Evolutionary conservation across 2,888 invertebrate genomes (phyloP), one percentile per base, ranked within the genome.

Genomic region (Cheilosia vulpina): DNA sequence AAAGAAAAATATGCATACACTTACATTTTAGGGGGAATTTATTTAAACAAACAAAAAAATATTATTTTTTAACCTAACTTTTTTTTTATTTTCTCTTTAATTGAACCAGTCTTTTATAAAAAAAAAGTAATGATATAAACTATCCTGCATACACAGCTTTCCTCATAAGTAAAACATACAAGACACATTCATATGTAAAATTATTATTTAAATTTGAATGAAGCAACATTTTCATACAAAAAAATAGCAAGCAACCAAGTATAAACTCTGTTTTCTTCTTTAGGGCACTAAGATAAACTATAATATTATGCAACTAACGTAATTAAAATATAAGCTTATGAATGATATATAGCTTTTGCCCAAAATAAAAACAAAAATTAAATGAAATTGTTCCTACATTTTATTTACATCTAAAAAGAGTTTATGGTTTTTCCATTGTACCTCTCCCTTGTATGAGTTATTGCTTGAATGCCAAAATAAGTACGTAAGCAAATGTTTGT

Each of bases 91-190:
- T 31, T 7, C 31, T 31, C 31, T 31, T 31, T 38, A 50, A 50
- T 21, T 47, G 11, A 47, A 57, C 38, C 4, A 21, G 43, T 72
- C 15, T 31, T 9, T 21, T 69, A 60, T 55, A 21, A 45, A 71
- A n/a, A 43, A 27, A 63, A 53, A 47, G 7, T 27, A 43, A 55
- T 71, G 34, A 58, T 63, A 52, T 60, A 9, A 47, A 76, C 53
- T 66, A 71, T 65, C 57, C 71, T 65, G 76, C 85, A 85, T 81
- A 76, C 81, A 81, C 81, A 81, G 76, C 76, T 81, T 58, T 77
- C 43, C 52, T 75, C 34, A 69, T 55, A 55, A 75, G 38, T 53
- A 21, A 27, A 38, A 65, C 41, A 65, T 58, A 57, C 15, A 62
- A 47, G n/a, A 55, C 34, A 80, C 53, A 60, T 38, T 31, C 43